A percentile compares a stretch with the other conserved stretches of the same genome.
Evolutionary conservation across 2,888 invertebrate genomes (phyloP).

Genomic region (Drosophila picticornis): DNA sequence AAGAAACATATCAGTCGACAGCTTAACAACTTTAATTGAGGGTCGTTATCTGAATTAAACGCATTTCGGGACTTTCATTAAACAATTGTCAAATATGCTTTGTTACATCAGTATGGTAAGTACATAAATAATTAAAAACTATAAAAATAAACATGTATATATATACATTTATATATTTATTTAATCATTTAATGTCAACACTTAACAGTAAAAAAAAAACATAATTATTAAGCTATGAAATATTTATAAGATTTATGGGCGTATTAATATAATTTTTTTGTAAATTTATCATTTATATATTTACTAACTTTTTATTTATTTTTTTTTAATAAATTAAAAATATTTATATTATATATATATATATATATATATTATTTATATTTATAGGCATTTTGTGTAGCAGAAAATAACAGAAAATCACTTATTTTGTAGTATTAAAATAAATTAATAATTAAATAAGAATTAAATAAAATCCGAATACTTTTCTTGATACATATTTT

Average conservation of each 20-base stretch:
- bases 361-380: too few species aligned
- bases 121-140: background rate
- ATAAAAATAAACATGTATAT: background rate
- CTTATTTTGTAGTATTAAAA: background rate
- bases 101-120: slow-evolving; percentile 45
- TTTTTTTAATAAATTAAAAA: too few species aligned
- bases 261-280: too few species aligned
- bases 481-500: too few species aligned
- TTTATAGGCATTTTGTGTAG: background rate
- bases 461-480: background rate
- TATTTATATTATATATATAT: background rate
- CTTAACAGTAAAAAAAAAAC: too few species aligned
- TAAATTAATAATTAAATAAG: background rate
- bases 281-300: background rate
- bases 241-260: too few species aligned
- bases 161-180: background rate
- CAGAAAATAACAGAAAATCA: background rate
- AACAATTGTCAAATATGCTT: slow-evolving; percentile 38
- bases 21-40: slow-evolving; percentile 6
- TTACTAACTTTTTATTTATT: too few species aligned
- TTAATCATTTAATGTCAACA: too few species aligned
- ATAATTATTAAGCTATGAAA: too few species aligned
- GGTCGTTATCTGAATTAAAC: slow-evolving; percentile 21
- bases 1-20: slow-evolving; percentile 35
- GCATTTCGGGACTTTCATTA: slow-evolving; percentile 14